phyloP scores from a whole-genome alignment of 2,797 vertebrate genomes.

The Sarcoramphus papa region DNA sequence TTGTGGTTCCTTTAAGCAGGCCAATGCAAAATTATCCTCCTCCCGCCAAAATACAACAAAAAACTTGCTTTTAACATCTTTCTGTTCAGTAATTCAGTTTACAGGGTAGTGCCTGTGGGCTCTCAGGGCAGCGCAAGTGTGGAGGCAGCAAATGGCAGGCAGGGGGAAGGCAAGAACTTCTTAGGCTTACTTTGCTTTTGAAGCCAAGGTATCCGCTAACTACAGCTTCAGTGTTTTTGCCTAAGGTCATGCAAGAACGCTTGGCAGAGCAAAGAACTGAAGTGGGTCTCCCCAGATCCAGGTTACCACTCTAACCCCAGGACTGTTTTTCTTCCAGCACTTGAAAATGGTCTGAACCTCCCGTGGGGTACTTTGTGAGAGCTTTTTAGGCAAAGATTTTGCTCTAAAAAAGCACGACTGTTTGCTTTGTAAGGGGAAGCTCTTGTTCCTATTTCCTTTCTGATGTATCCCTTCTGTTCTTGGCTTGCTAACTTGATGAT shows the following conservation, averaged over 20 bases:
- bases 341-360: conserved; percentile 50
- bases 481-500: conserved; percentile 44
- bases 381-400: conserved; percentile 24
- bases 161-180: conserved; percentile 1
- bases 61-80: not conserved
- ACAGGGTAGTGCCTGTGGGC: not conserved
- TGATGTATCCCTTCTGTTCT: conserved; percentile 42
- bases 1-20: not conserved
- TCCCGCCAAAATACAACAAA: not conserved
- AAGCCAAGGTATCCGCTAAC: not conserved
- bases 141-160: not conserved
- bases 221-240: conserved; percentile 40
- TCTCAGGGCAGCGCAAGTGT: not conserved
- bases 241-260: conserved; percentile 9
- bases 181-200: conserved; percentile 30
- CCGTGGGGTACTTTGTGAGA: not conserved
- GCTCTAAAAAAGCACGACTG: not conserved
- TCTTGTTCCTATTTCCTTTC: conserved; percentile 56
- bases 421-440: conserved; percentile 39
- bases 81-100: not conserved
- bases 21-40: not conserved
- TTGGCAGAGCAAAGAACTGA: conserved; percentile 50
- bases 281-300: conserved; percentile 38
- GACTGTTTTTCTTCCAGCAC: conserved; percentile 25
- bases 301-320: conserved; percentile 33